Evolutionary conservation across 2,113 vertebrate genomes (phyloP).

Genomic region (Solenodon paradoxus): DNA sequence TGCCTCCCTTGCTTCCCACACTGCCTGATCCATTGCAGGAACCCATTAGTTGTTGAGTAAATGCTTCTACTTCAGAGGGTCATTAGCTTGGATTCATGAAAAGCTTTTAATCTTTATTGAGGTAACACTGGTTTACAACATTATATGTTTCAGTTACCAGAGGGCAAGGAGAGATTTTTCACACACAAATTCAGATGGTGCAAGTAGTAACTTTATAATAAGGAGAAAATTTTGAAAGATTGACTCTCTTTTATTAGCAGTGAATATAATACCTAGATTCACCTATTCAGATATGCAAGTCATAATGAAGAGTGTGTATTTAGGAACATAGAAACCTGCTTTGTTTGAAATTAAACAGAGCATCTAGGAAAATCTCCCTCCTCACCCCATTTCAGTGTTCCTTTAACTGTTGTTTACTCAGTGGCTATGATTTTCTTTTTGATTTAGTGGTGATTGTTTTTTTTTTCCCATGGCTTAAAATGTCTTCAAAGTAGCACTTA

Average conservation of each 20-base stretch:
- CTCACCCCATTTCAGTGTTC: neutral
- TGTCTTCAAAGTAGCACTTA: slow-evolving; percentile 53
- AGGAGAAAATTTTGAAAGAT: neutral
- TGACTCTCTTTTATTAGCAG: neutral
- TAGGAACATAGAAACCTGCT: neutral
- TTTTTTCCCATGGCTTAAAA: slow-evolving; percentile 28
- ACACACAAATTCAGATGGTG: neutral
- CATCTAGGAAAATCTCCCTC: neutral
- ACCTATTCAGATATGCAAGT: neutral
- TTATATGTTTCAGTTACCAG: neutral
- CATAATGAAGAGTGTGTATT: neutral
- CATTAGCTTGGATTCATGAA: neutral
- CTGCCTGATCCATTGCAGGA: neutral
- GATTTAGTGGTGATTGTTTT: slow-evolving; percentile 41
- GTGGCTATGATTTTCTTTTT: slow-evolving; percentile 42
- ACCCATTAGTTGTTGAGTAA: neutral
- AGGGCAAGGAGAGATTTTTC: neutral
- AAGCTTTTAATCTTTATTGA: neutral
- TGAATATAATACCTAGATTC: neutral
- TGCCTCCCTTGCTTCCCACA: neutral
- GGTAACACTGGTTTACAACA: neutral
- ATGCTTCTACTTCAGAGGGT: neutral
- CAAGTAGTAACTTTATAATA: neutral
- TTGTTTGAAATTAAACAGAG: slow-evolving; percentile 6
- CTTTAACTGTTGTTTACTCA: slow-evolving; percentile 37